Evolutionary conservation across 2,113 vertebrate species (phyloP), one percentile per base, ranked within the genome.

Genomic region (Orthonyx spaldingii): DNA sequence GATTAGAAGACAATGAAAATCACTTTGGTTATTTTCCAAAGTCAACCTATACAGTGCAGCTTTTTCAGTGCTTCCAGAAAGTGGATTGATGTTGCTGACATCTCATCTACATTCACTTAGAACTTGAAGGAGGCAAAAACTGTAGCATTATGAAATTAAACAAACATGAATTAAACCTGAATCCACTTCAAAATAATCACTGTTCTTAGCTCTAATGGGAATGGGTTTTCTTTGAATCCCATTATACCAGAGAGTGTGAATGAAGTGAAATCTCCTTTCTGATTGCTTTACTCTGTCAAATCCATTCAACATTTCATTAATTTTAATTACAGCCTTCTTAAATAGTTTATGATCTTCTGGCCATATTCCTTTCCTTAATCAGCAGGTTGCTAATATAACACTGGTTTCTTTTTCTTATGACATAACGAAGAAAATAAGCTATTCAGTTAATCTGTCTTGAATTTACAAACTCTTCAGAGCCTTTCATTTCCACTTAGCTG

Each of bases 261-360:
- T 94, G 82, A 89, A 95, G 61, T 16, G 84, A 88, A 91, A 85
- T 89, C 57, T 96, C 52, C 61, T 27, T 81, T 96, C 84, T 91
- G 47, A 95, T 85, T 84, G 30, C 69, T 95, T 93, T 88, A 76
- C 24, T 92, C 79, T 92, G 60, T 66, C 83, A 91, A 78, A 35
- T 42, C 61, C 46, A 76, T 92, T 96, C 56, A 82, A 71, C 30
- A 81, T 68, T 96, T 91, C 30, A 84, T 93, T 93, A 90, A 96
- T 97, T 96, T 96, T 95, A 94, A 97, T 96, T 91, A 91, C 30
- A 87, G 23, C 13, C 39, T 93, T 90, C 75, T 49, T 83, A 93
- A 95, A 89, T 66, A 81, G 64, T 90, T 95, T 87, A 59, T 83
- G 50, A 66, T 71, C 2, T 37, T 63, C 49, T 94, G 89, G 68